These are phyloP conservation scores for Perca flavescens DNA, from an alignment of 2,113 vertebrate genomes.

Conservation along the genomic window DNA sequence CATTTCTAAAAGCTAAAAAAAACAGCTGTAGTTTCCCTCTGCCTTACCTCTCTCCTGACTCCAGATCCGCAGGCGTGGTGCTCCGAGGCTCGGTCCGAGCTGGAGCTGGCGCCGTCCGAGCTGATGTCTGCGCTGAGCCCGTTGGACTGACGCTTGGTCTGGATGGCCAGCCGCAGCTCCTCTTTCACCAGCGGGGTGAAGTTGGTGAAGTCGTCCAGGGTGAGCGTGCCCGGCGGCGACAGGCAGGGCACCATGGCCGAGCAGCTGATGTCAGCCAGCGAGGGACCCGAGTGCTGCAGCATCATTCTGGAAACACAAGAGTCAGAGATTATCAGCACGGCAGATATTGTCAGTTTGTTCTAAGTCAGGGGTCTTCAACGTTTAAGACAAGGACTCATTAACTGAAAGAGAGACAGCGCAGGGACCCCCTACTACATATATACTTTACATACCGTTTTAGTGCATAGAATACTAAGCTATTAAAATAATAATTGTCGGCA, in stretches of 20 bases:
- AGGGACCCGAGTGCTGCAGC: conserved; percentile 93
- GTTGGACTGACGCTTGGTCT: conserved; percentile 89
- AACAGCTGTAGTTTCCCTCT: not conserved
- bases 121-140: conserved; percentile 85
- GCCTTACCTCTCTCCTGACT: conserved; percentile 87
- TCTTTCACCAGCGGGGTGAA: conserved; percentile 94
- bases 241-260: conserved; percentile 94
- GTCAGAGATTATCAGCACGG: not conserved
- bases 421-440: too few relatives aligned
- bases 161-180: conserved; percentile 94
- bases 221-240: conserved; percentile 91
- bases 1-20: too few relatives aligned
- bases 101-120: conserved; percentile 84
- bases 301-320: conserved; percentile 87
- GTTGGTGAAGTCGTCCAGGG: conserved; percentile 95
- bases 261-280: conserved; percentile 94
- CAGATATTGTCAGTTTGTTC: too few relatives aligned
- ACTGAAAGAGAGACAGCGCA: too few relatives aligned
- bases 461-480: too few relatives aligned
- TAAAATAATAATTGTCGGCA: too few relatives aligned
- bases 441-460: too few relatives aligned
- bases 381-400: too few relatives aligned
- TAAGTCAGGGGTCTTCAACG: too few relatives aligned
- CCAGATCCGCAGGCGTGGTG: conserved; percentile 21
- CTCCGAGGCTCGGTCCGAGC: conserved; percentile 83